Conservation (phyloP, 1,140 invertebrate species). For the Drosophila teissieri region DNA sequence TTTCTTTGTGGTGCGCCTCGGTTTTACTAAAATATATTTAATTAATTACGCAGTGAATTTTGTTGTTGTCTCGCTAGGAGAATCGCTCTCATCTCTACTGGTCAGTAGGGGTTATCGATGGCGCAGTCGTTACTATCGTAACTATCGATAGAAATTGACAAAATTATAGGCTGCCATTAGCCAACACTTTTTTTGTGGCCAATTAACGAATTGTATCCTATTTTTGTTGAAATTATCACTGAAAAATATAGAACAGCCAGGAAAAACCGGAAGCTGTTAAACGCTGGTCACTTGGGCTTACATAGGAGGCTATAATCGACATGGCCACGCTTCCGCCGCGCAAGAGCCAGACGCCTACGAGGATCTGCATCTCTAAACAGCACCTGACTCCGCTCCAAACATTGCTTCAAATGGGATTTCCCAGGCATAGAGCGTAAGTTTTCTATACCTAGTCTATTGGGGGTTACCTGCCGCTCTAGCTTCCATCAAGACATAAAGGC, state of each 20-base stretch:
- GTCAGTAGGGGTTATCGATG: conserved; percentile 17
- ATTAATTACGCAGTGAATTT: conserved; percentile 77
- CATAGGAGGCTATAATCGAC: conserved; percentile 29
- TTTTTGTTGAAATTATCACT: conserved; percentile 47
- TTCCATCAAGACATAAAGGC: not conserved
- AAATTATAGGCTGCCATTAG: not conserved
- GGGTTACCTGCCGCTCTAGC: not conserved
- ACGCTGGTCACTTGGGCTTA: not conserved
- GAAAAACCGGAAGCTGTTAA: conserved; percentile 3
- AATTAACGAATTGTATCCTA: conserved; percentile 32
- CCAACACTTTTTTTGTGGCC: conserved; percentile 20
- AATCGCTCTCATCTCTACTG: conserved; percentile 31
- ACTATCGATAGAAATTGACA: not conserved
- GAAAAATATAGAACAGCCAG: conserved; percentile 18
- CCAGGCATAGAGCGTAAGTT: conserved; percentile 93
- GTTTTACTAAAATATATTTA: conserved; percentile 53
- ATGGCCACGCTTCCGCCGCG: conserved; percentile 89
- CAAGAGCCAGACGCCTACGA: conserved; percentile 88
- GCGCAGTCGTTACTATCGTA: conserved; percentile 5
- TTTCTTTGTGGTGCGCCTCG: conserved; percentile 33
- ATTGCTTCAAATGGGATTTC: conserved; percentile 94
- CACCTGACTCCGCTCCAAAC: conserved; percentile 91
- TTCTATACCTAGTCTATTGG: not conserved
- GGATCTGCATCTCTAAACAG: conserved; percentile 89
- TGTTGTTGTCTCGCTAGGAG: conserved; percentile 58